Evolutionary conservation across 2,113 vertebrate genomes (phyloP).

Genomic region (Psittacus erithacus): DNA sequence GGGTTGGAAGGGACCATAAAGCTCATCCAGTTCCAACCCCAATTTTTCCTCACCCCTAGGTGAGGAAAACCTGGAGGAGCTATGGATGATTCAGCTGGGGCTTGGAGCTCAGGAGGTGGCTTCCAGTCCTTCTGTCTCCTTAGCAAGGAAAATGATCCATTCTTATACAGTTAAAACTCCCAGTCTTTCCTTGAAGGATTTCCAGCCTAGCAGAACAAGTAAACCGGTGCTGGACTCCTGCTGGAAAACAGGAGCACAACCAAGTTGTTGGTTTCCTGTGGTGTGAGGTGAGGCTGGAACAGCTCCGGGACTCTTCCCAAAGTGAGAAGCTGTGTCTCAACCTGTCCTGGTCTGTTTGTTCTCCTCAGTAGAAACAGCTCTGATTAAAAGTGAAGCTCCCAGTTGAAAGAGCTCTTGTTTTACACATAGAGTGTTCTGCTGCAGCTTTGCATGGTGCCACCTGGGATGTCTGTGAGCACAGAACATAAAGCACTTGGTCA

Average conservation of each 20-base stretch:
- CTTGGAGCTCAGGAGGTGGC: not conserved
- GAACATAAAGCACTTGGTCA: not conserved
- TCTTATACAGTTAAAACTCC: not conserved
- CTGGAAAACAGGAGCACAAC: accelerated
- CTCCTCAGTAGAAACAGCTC: not conserved
- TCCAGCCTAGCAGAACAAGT: not conserved
- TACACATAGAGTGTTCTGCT: not conserved
- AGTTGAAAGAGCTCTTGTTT: not conserved
- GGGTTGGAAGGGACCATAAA: not conserved
- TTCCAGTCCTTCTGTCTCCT: not conserved
- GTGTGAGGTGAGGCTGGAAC: not conserved
- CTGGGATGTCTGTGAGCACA: not conserved
- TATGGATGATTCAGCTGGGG: not conserved
- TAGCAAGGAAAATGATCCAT: accelerated
- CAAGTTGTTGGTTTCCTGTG: accelerated
- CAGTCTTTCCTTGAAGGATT: not conserved
- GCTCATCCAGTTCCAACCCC: not conserved
- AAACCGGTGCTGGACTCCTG: not conserved
- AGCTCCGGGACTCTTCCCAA: not conserved
- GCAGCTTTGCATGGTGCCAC: not conserved
- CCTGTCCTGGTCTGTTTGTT: not conserved
- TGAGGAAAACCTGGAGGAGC: not conserved
- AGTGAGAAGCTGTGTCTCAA: not conserved
- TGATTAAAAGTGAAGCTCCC: not conserved
- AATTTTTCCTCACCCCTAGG: not conserved